Base-by-base conservation (phyloP, 2,113 vertebrate species). In the Rafetus swinhoei region DNA sequence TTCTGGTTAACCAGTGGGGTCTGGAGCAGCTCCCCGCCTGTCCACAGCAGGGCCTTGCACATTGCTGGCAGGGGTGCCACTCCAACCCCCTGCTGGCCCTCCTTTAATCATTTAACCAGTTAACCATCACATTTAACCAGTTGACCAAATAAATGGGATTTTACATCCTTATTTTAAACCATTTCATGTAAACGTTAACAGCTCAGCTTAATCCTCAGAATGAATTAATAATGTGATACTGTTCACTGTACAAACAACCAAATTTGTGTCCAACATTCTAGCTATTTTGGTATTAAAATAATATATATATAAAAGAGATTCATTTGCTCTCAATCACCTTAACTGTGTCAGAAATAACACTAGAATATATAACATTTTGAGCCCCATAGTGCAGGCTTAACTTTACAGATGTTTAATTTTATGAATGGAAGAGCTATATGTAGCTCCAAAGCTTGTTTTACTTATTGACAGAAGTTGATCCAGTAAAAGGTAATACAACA, bases 271-370 rank as follows among this genome's bases (percentile, higher is more conserved):
- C 94, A 84, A 92, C 94, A 97, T 96, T 92, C 89, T 82, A 72
- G 96, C 97, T 91, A 96, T 90, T 95, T 93, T 91, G 93, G 94
- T 92, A 79, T 96, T 95, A 85, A 35, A 60, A 82, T 94, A 88
- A 87, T 84, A 97, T 95, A 92, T 86, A 39, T 93, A 79, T 88
- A 94, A 90, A 97, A 95, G 35, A 3, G 83, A 93, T 89, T 25
- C 5, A 0, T 25, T 85, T 8, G 29, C 80, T 45, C 9, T 83
- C 87, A 74, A 1, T 89, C 84, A 89, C 76, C 81, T 57, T 59
- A 82, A 77, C 90, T 65, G 82, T 62, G 85, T 84, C 82, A 88
- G 87, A 92, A 95, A 94, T 97, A 92, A 97, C 95, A 97, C 96
- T 97, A 92, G 94, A 93, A 97, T 95, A 94, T 96, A 39, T 93